Percentiles rank a stretch among this genome's conserved stretches.
Conservation (phyloP, 2,888 invertebrate species). For the Pimpla rufipes region DNA sequence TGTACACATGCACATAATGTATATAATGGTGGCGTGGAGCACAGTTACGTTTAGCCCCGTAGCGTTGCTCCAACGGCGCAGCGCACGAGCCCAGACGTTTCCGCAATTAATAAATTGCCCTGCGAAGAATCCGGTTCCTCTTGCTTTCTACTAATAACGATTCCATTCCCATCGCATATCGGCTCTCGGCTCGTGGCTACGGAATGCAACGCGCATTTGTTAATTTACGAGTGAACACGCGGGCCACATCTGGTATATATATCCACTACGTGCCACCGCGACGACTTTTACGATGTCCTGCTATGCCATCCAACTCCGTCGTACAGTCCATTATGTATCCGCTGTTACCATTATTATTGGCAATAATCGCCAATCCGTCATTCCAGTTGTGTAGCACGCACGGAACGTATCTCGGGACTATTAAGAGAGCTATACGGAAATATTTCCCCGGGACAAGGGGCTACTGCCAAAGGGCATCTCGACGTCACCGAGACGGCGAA, state of each 20-base stretch:
- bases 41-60: slow-evolving; percentile 42
- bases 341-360: slow-evolving; percentile 35
- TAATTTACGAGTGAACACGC: slow-evolving; percentile 51
- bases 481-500: background rate
- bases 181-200: slow-evolving; percentile 35
- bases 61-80: slow-evolving; percentile 24
- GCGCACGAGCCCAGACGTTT: slow-evolving; percentile 73
- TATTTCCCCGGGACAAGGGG: background rate
- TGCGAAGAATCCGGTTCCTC: slow-evolving; percentile 76
- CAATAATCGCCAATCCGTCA: slow-evolving; percentile 39
- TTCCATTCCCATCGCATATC: slow-evolving; percentile 77
- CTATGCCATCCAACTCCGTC: slow-evolving; percentile 16
- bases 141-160: slow-evolving; percentile 82
- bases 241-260: slow-evolving; percentile 42
- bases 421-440: slow-evolving; percentile 24
- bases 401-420: slow-evolving; percentile 4
- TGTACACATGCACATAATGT: no score
- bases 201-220: slow-evolving; percentile 59
- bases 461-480: slow-evolving; percentile 36
- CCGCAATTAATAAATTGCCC: slow-evolving; percentile 78
- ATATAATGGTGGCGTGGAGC: slow-evolving; percentile 51
- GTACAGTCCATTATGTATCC: background rate
- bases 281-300: slow-evolving; percentile 25
- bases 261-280: slow-evolving; percentile 1
- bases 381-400: background rate